Conservation (phyloP, 2,797 vertebrate genomes). For the Toxotes lorentzi region DNA sequence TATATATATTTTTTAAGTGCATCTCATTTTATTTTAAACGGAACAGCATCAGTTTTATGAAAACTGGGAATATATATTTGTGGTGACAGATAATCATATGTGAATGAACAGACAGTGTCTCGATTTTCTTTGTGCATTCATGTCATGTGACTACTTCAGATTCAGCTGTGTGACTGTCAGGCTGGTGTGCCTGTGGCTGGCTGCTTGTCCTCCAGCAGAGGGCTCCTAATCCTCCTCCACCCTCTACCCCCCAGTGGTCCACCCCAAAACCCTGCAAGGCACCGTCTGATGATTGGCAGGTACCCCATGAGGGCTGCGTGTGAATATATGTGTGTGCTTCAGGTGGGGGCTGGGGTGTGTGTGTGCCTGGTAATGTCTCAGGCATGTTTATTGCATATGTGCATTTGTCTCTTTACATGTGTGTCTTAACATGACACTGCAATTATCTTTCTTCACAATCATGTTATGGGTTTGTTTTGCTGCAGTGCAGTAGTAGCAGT, state of each 20-base stretch:
- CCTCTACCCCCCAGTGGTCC: conserved; percentile 27
- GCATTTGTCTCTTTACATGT: conserved; percentile 3
- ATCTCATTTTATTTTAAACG: background rate
- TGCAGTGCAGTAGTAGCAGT: conserved; percentile 64
- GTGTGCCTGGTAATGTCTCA: conserved; percentile 41
- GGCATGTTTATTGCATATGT: conserved; percentile 38
- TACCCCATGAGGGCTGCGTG: conserved; percentile 61
- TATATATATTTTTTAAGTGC: background rate
- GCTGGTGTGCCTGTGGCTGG: conserved; percentile 31
- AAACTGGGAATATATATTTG: background rate
- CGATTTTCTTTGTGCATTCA: conserved; percentile 9
- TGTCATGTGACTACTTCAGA: conserved; percentile 10
- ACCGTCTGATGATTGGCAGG: conserved; percentile 70
- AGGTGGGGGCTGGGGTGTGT: conserved; percentile 34
- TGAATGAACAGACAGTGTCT: background rate
- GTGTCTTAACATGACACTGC: conserved; percentile 54
- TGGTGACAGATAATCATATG: background rate
- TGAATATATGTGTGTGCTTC: conserved; percentile 22
- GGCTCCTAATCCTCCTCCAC: conserved; percentile 5
- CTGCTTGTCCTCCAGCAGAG: conserved; percentile 51
- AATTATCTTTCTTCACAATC: conserved; percentile 40
- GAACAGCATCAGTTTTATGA: background rate
- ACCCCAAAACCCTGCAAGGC: conserved; percentile 60
- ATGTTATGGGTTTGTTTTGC: conserved; percentile 46
- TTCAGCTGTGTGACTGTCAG: conserved; percentile 19